A percentile compares a stretch with the other conserved stretches of the same genome.
Conservation (phyloP, 1,140 invertebrate genomes). For the Tenebrio molitor region DNA sequence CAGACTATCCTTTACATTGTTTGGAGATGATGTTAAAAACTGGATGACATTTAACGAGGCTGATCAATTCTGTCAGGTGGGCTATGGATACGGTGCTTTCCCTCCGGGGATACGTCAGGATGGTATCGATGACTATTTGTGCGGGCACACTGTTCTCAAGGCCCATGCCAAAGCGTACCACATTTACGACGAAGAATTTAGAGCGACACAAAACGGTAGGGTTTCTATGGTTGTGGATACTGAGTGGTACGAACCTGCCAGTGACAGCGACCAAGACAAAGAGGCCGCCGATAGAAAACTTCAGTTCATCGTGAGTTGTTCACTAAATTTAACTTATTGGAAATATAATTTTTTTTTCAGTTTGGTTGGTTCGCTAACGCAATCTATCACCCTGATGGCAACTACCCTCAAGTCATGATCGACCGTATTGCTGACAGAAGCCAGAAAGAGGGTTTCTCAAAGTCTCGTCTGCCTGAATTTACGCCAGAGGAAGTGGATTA, state of each 20-base stretch:
- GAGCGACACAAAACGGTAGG: too few species aligned
- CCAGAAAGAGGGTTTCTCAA: constrained; percentile 71
- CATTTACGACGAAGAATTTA: too few species aligned
- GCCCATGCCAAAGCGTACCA: neutral
- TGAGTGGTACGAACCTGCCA: too few species aligned
- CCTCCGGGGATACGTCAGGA: neutral
- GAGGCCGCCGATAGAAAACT: too few species aligned
- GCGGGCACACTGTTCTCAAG: neutral
- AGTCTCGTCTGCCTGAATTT: constrained; percentile 75
- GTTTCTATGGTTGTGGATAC: too few species aligned
- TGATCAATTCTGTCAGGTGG: neutral
- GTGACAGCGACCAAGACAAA: too few species aligned
- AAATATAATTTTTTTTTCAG: constrained; percentile 63
- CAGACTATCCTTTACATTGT: constrained; percentile 51
- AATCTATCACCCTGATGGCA: constrained; percentile 70
- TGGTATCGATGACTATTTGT: neutral
- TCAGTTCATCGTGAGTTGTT: neutral
- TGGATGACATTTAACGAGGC: too few species aligned
- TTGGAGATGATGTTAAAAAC: constrained; percentile 49
- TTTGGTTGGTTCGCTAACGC: constrained; percentile 76
- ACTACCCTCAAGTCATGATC: constrained; percentile 71
- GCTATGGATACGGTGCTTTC: neutral
- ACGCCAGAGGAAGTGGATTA: constrained; percentile 70
- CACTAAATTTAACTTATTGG: neutral
- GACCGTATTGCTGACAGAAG: too few species aligned